Base-by-base conservation (phyloP, 1,140 invertebrate species). In the Drosophila hydei region DNA sequence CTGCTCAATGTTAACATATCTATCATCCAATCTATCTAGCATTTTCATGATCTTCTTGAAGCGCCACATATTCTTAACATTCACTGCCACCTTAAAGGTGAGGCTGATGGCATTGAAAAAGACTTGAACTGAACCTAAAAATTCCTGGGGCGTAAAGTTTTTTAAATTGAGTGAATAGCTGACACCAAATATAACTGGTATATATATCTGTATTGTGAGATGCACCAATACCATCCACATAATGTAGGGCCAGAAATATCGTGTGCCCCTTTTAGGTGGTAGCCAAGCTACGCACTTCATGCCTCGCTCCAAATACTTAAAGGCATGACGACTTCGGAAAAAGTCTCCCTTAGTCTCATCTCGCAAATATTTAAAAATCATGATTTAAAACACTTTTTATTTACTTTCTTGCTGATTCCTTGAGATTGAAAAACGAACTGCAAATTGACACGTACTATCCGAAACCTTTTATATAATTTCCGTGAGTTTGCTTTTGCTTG, bases 221-320 rank as follows among this genome's bases (percentile, higher is more conserved):
- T 14, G 5, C 3, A 16, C 7, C 3, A 19, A 45, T 25, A 25
- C 0, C 54, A 12, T 18, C 54, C 54, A 56, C 8, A 42, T 3
- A 2, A 43, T 12, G 11, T 56, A 56, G 38, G n/a, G 8, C 38
- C 54, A 43, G n/a, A 27, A 56, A 11, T 4, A 56, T 2, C 54
- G 54, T 18, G 4, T 27, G 1, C 16, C n/a, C 8, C 4, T 40
- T 6, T 14, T 0, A 0, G 63, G 63, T 2, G 55, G 5, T 16
- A 43, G 9, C 62, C 62, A 78, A 3, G 69, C 75, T 11, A 69
- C 43, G 4, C n/a, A 54, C 7, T 42, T 52, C 75, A 78, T 73
- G 0, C 33, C 52, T 2, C 33, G 11, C 14, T 69, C 36, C n/a
- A 73, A 54, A 21, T 63, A 78, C 7, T 47, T 43, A 21, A 73